Evolutionary conservation across 2,888 invertebrate genomes (phyloP).

Genomic region (Andrena bicolor): DNA sequence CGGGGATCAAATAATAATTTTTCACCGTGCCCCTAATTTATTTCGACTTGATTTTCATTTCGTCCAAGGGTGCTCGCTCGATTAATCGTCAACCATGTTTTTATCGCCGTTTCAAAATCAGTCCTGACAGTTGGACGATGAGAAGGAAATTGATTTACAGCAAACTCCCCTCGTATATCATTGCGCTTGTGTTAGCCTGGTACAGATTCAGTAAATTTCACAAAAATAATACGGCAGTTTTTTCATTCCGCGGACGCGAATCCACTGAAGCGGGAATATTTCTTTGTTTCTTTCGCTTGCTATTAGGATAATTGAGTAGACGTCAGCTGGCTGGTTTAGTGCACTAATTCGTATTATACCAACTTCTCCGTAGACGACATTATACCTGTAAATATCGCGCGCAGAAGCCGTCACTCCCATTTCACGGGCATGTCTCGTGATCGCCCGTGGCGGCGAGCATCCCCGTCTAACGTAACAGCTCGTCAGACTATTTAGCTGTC

Average conservation of each 20-base stretch:
- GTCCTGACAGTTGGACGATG: not conserved
- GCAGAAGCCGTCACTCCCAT: conserved; percentile 31
- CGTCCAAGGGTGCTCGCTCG: not conserved
- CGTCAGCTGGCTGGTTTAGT: conserved; percentile 1
- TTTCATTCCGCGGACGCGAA: not conserved
- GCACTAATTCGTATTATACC: conserved; percentile 41
- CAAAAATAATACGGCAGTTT: not conserved
- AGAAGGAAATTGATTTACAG: conserved; percentile 25
- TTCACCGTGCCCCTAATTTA: conserved; percentile 30
- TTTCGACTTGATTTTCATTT: conserved; percentile 11
- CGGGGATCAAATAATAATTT: conserved; percentile 35
- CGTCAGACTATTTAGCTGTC: conserved; percentile 47
- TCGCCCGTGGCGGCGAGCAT: conserved; percentile 33
- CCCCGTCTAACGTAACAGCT: conserved; percentile 37
- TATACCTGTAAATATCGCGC: conserved; percentile 34
- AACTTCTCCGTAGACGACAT: conserved; percentile 11
- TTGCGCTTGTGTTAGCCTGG: conserved; percentile 1
- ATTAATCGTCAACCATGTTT: conserved; percentile 24
- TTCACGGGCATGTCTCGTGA: conserved; percentile 32
- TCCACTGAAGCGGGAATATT: conserved; percentile 6
- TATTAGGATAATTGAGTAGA: conserved; percentile 35
- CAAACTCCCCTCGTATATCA: conserved; percentile 42
- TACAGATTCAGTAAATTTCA: conserved; percentile 11
- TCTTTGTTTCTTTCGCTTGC: not conserved
- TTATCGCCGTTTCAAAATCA: not conserved